phyloP scores from a whole-genome alignment of 2,797 vertebrate genomes.

The Melanogrammus aeglefinus region DNA sequence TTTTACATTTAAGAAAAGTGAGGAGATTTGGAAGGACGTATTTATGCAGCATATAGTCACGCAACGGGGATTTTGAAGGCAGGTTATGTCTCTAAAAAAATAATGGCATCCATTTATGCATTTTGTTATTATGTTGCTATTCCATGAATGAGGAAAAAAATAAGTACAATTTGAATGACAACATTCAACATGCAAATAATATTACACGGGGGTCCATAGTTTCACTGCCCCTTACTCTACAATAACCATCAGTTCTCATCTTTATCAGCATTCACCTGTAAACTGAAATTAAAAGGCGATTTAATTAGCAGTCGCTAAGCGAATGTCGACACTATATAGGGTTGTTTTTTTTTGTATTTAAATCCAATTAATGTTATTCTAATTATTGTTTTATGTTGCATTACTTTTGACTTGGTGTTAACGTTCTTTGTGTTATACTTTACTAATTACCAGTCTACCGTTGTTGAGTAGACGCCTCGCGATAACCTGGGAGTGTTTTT shows the following conservation, averaged over 20 bases:
- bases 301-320: background rate
- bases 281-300: background rate
- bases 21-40: background rate
- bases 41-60: background rate
- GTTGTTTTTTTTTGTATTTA: constrained; percentile 50
- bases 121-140: constrained; percentile 3
- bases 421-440: constrained; percentile 49
- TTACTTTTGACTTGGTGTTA: constrained; percentile 43
- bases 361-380: constrained; percentile 39
- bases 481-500: constrained; percentile 33
- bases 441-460: constrained; percentile 47
- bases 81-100: background rate
- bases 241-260: background rate
- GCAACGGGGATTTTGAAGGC: background rate
- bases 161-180: background rate
- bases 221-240: background rate
- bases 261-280: background rate
- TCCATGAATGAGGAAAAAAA: constrained; percentile 4
- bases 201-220: background rate
- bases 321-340: background rate
- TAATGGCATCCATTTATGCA: constrained; percentile 8
- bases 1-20: background rate
- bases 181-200: background rate
- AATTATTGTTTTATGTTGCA: constrained; percentile 34
- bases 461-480: constrained; percentile 47